Percentiles rank a stretch among this genome's conserved stretches.
Evolutionary conservation across 2,113 vertebrate species (phyloP).

Genomic region (Anarrhichthys ocellatus): DNA sequence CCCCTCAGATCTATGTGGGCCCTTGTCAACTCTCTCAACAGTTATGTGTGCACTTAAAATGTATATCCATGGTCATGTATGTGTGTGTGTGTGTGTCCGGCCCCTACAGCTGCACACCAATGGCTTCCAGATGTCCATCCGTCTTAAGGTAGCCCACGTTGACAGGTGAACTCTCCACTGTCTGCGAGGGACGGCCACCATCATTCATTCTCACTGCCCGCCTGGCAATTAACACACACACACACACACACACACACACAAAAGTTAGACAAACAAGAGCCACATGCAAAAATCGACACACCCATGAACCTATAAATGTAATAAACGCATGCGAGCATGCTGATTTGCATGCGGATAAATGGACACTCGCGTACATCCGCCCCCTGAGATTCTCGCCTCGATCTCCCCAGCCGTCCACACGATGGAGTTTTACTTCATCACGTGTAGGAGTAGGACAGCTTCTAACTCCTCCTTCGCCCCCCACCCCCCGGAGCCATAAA

Average conservation of each 20-base stretch:
- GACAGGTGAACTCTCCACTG: slow-evolving; percentile 80
- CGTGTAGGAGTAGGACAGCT: slow-evolving; percentile 30
- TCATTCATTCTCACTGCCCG: slow-evolving; percentile 67
- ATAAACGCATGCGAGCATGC: slow-evolving; percentile 22
- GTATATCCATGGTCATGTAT: slow-evolving; percentile 37
- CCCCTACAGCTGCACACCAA: slow-evolving; percentile 66
- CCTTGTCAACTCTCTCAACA: slow-evolving; percentile 67
- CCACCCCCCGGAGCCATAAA: slow-evolving; percentile 41
- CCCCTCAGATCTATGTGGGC: slow-evolving; percentile 66
- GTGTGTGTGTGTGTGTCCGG: slow-evolving; percentile 36
- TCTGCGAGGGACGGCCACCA: slow-evolving; percentile 64
- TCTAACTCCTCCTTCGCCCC: background rate
- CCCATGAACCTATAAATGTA: slow-evolving; percentile 10
- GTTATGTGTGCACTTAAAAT: slow-evolving; percentile 67
- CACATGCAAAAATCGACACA: slow-evolving; percentile 37
- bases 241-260: slow-evolving; percentile 64
- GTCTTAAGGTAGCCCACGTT: slow-evolving; percentile 77
- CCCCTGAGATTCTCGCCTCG: background rate
- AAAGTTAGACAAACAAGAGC: slow-evolving; percentile 43
- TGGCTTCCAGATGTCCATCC: slow-evolving; percentile 81
- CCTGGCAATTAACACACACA: slow-evolving; percentile 52
- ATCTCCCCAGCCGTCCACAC: background rate
- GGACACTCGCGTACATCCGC: background rate
- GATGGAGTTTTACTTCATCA: slow-evolving; percentile 63
- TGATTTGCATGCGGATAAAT: slow-evolving; percentile 34